These are phyloP conservation scores for Hydractinia echinata DNA, from an alignment of 30 jellyfish, hydroid and myxozoan genomes.

Conservation along the genomic window DNA sequence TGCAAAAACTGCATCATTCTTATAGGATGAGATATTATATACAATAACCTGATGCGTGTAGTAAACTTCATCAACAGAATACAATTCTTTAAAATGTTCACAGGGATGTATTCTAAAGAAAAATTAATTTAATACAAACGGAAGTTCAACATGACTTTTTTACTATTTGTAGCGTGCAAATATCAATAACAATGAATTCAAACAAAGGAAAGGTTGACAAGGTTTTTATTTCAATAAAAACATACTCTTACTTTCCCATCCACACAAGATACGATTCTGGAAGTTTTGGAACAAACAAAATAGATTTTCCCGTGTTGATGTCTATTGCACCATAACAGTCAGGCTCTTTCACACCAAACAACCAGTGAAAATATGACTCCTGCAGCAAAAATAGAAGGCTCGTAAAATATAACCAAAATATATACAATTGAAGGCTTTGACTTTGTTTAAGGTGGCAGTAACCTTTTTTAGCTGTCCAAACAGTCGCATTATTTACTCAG, in stretches of 20 bases:
- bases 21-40: too few species aligned
- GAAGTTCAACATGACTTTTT: not conserved
- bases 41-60: conserved; percentile 69
- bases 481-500: too few species aligned
- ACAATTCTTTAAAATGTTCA: conserved; percentile 69
- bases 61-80: conserved; percentile 86
- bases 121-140: not conserved
- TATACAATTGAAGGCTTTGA: too few species aligned
- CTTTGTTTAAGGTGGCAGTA: too few species aligned
- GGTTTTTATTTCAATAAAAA: not conserved
- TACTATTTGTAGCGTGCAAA: not conserved
- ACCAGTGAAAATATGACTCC: conserved; percentile 95
- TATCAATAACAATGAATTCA: not conserved
- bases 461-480: too few species aligned
- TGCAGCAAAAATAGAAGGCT: not conserved
- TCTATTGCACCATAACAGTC: conserved; percentile 88
- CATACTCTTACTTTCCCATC: conserved; percentile 82
- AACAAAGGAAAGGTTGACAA: not conserved
- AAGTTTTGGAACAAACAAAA: conserved; percentile 70
- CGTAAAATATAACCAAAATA: not conserved
- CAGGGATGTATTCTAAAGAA: conserved; percentile 62
- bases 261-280: conserved; percentile 79
- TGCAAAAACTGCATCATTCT: too few species aligned
- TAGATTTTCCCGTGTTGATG: conserved; percentile 71
- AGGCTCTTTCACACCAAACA: conserved; percentile 87